Evolutionary conservation across 2,797 vertebrate genomes (phyloP).

Genomic region (Chaenodraco wilsoni): DNA sequence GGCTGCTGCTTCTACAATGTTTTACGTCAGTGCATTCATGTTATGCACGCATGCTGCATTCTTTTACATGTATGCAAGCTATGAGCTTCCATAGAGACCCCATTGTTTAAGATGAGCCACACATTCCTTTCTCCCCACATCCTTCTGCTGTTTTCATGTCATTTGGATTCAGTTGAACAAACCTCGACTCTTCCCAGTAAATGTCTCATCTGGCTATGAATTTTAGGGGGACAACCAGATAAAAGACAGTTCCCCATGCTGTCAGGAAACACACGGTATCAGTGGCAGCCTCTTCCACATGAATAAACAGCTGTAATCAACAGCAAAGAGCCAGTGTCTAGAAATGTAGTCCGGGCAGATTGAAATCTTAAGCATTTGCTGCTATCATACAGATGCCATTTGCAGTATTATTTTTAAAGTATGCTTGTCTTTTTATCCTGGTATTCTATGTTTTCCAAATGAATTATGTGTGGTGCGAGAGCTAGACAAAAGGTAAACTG

Average conservation of each 20-base stretch:
- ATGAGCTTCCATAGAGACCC: slow-evolving; percentile 19
- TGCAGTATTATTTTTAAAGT: slow-evolving; percentile 7
- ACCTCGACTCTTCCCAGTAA: slow-evolving; percentile 56
- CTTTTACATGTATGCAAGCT: slow-evolving; percentile 24
- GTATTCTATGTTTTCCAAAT: slow-evolving; percentile 13
- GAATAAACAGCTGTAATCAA: slow-evolving; percentile 70
- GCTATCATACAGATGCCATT: slow-evolving; percentile 12
- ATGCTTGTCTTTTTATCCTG: slow-evolving; percentile 2
- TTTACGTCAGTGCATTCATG: slow-evolving; percentile 36
- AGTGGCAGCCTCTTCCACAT: slow-evolving; percentile 66
- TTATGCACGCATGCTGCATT: slow-evolving; percentile 41
- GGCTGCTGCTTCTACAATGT: slow-evolving; percentile 17
- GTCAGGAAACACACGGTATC: slow-evolving; percentile 65
- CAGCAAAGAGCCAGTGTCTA: slow-evolving; percentile 51
- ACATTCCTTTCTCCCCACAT: slow-evolving; percentile 12
- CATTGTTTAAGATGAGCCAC: slow-evolving; percentile 38
- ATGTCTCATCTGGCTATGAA: slow-evolving; percentile 64
- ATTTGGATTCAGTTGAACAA: slow-evolving; percentile 65
- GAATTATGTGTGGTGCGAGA: slow-evolving; percentile 19
- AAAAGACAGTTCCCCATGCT: slow-evolving; percentile 60
- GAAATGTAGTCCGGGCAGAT: slow-evolving; percentile 43
- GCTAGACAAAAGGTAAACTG: neutral
- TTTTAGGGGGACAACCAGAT: slow-evolving; percentile 59
- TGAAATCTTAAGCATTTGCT: slow-evolving; percentile 35
- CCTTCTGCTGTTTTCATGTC: slow-evolving; percentile 46